Base-by-base conservation (phyloP, 2,797 vertebrate genomes). In the Lepus townsendii region DNA sequence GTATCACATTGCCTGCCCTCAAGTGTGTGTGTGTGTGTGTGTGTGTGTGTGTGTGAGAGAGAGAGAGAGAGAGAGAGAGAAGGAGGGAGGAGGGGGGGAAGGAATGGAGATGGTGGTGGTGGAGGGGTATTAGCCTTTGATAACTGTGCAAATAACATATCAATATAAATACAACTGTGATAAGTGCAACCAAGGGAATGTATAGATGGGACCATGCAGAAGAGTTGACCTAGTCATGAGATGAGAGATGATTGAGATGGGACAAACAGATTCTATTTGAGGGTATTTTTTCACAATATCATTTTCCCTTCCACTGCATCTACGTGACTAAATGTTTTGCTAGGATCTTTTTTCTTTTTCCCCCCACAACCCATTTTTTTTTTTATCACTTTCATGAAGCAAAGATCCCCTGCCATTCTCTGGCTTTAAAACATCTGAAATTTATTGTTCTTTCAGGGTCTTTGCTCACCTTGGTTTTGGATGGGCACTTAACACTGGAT, bases 211-310 rank as follows among this genome's bases (percentile, higher is more conserved):
- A 84, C 42, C 13, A 38, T 3, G 24, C 57, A 66, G 26, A 24
- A 90, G 76, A 35, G 38, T 89, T 89, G 63, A 38, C 10, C 32
- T 14, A 19, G 42, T 78, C 0, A 52, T 42, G 24, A n/a, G 10
- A 38, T n/a, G 26, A 77, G 42, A 89, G 17, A 63, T 66, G 54
- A 57, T 8, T n/a, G 35, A 83, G 22, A 7, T 66, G 50, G 47
- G n/a, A 50, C 32, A 80, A 84, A 19, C 26, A 80, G 32, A 82
- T 8, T 63, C 16, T 52, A 22, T 66, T 50, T 84, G 50, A 72
- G 68, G 12, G 32, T 84, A 91, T 76, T 75, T 94, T 88, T 60
- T 91, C 73, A 38, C 57, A n/a, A 20, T 75, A 42, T 54, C 47
- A 78, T 73, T 84, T 76, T 77, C 35, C 16, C 66, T 83, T 83